These are phyloP conservation scores for Adoxophyes honmai DNA, from an alignment of 1,140 invertebrate species.

Conservation along the genomic window DNA sequence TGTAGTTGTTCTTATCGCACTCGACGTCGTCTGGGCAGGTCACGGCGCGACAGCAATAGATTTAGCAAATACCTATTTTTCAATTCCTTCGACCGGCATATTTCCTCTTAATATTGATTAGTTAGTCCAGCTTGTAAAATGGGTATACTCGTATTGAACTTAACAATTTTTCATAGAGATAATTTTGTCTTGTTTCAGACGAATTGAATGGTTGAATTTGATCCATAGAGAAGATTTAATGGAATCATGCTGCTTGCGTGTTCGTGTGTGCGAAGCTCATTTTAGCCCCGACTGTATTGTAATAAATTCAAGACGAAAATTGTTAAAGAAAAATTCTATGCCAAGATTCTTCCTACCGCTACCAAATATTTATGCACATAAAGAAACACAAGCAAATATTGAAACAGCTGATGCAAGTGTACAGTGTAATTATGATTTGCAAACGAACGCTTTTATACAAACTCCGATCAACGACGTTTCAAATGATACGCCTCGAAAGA, in stretches of 20 bases:
- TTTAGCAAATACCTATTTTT: too few relatives aligned
- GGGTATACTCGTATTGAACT: too few relatives aligned
- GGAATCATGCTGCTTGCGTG: not conserved
- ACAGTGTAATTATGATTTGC: slow-evolving; percentile 3
- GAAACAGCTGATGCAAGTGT: not conserved
- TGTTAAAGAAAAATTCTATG: slow-evolving; percentile 1
- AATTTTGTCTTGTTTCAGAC: not conserved
- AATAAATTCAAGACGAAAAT: slow-evolving; percentile 1
- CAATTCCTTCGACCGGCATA: too few relatives aligned
- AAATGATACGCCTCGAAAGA: slow-evolving; percentile 2
- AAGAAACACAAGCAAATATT: not conserved
- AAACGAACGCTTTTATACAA: not conserved
- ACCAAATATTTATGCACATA: not conserved
- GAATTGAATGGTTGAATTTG: not conserved
- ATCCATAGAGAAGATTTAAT: slow-evolving; percentile 3
- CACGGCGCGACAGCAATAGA: too few relatives aligned
- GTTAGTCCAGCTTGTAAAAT: too few relatives aligned
- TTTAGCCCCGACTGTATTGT: not conserved
- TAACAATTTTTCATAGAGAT: not conserved
- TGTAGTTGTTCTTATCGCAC: too few relatives aligned
- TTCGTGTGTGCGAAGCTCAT: slow-evolving; percentile 3
- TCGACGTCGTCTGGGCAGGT: too few relatives aligned
- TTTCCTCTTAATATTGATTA: too few relatives aligned
- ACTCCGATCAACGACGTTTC: not conserved
- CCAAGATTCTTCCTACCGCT: not conserved